phyloP scores from a whole-genome alignment of 2,113 vertebrate species.

The Clarias batrachus region DNA sequence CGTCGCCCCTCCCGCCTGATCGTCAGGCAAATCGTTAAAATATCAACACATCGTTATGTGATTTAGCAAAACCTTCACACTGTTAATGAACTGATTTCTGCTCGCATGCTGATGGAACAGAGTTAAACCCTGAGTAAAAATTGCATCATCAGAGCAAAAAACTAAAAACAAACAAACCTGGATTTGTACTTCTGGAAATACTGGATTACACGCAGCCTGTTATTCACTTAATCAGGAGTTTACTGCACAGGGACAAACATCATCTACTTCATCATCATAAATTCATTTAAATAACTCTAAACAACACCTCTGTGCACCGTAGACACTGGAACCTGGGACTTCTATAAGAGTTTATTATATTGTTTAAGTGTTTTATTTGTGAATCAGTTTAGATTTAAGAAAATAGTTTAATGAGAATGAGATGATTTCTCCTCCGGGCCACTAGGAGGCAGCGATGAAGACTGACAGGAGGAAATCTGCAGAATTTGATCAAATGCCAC shows the following conservation, averaged over 20 bases:
- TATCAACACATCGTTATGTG: background rate
- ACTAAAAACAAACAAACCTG: too few relatives aligned
- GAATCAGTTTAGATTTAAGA: background rate
- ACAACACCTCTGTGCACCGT: background rate
- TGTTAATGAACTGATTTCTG: background rate
- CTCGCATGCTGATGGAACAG: background rate
- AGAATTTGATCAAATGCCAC: background rate
- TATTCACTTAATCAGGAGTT: background rate
- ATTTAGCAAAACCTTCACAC: background rate
- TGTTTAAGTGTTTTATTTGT: background rate
- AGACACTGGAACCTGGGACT: background rate
- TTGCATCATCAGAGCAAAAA: background rate
- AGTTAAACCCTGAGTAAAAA: background rate
- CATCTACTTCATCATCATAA: background rate
- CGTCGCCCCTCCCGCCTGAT: background rate
- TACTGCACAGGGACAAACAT: background rate
- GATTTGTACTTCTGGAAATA: background rate
- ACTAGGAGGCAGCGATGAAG: conserved; percentile 23
- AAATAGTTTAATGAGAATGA: background rate
- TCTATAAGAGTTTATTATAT: background rate
- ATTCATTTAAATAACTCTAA: background rate
- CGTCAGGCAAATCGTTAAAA: background rate
- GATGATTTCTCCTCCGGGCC: background rate
- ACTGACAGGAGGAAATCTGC: background rate
- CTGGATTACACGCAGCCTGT: background rate